A percentile compares a stretch with the other conserved stretches of the same genome.
These are phyloP conservation scores for Potorous gilbertii DNA, from an alignment of 2,797 vertebrate species.

Conservation along the genomic window DNA sequence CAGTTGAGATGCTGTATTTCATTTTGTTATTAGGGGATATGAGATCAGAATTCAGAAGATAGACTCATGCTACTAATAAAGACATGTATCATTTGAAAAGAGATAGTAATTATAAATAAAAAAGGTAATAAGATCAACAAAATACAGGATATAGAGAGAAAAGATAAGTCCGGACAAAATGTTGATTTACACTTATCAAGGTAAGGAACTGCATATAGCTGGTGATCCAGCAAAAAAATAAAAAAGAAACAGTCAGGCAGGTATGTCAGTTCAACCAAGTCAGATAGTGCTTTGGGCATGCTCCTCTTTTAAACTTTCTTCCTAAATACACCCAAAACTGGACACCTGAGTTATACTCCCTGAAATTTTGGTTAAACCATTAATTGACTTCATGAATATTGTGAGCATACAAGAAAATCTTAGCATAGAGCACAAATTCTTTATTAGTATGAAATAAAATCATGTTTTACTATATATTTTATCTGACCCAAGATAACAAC, in stretches of 20 bases:
- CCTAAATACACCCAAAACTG: background rate
- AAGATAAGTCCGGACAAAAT: background rate
- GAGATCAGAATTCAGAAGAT: background rate
- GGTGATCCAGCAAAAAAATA: background rate
- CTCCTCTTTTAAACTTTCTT: background rate
- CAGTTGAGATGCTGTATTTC: background rate
- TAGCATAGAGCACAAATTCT: background rate
- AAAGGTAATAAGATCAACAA: background rate
- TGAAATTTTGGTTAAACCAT: background rate
- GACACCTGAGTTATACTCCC: background rate
- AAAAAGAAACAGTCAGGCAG: background rate
- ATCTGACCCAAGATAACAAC: background rate
- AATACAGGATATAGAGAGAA: background rate
- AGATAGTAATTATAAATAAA: background rate
- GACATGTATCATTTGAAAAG: background rate
- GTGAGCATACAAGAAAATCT: background rate
- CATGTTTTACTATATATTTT: background rate
- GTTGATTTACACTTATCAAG: background rate
- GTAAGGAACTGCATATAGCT: background rate
- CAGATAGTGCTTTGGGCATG: background rate
- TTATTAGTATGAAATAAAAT: background rate
- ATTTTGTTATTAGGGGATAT: background rate
- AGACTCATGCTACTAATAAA: background rate
- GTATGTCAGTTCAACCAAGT: background rate
- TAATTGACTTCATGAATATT: background rate